Conservation (phyloP, 2,888 invertebrate species). For the Panzeria rudis region DNA sequence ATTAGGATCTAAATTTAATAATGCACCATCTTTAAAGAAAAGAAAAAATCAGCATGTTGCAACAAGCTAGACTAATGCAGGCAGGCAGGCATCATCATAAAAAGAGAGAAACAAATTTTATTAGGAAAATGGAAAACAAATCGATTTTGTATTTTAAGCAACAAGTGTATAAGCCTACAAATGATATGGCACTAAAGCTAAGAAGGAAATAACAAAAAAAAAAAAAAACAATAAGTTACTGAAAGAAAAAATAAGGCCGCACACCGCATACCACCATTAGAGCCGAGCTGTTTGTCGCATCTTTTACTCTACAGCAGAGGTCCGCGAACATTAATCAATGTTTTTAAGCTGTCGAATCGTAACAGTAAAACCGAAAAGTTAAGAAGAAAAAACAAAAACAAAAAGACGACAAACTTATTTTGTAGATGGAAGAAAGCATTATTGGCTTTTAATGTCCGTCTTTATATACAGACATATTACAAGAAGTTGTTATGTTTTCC, state of each 20-base stretch:
- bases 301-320: constrained; percentile 51
- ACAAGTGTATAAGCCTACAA: constrained; percentile 69
- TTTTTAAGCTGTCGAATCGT: constrained; percentile 70
- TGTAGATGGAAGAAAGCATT: constrained; percentile 55
- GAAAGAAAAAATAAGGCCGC: constrained; percentile 38
- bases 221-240: neutral
- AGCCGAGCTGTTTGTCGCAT: constrained; percentile 45
- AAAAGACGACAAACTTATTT: constrained; percentile 60
- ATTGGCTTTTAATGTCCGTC: constrained; percentile 16
- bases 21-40: constrained; percentile 53
- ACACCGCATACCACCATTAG: constrained; percentile 42
- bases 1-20: constrained; percentile 71
- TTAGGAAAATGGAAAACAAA: constrained; percentile 26
- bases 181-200: constrained; percentile 64
- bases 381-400: constrained; percentile 40
- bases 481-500: constrained; percentile 44
- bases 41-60: constrained; percentile 46
- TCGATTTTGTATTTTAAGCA: constrained; percentile 44
- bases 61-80: too few species aligned
- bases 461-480: constrained; percentile 28
- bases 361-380: constrained; percentile 43
- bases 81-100: neutral
- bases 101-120: neutral
- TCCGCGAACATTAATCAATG: constrained; percentile 71
- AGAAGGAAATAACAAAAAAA: constrained; percentile 4